A percentile compares a stretch with the other conserved stretches of the same genome.
Evolutionary conservation across 2,888 invertebrate species (phyloP).

Genomic region (Orthosia cruda): DNA sequence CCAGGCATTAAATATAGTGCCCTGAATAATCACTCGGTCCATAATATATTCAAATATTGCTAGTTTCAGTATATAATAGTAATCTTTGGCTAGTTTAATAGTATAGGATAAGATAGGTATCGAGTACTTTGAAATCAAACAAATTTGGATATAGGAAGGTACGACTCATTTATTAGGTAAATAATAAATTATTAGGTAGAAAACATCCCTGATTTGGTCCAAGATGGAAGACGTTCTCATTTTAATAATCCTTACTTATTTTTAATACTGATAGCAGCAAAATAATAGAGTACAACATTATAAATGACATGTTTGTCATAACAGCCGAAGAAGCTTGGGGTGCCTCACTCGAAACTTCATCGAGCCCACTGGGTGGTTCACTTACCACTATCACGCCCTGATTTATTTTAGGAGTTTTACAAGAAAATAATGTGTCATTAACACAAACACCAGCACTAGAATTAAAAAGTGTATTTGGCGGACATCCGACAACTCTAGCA

Average conservation of each 20-base stretch:
- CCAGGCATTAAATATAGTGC: no score
- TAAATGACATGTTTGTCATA: not conserved
- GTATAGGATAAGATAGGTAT: no score
- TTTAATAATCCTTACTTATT: not conserved
- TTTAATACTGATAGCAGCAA: constrained; percentile 9
- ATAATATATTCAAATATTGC: no score
- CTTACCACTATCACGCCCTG: constrained; percentile 1
- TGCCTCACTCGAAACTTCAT: not conserved
- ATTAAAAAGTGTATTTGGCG: constrained; percentile 75
- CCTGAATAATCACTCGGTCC: no score
- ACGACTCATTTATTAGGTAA: constrained; percentile 10
- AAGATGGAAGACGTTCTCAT: not conserved
- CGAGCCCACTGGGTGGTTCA: not conserved
- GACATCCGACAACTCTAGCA: constrained; percentile 81
- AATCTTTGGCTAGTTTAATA: no score
- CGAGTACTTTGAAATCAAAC: not conserved
- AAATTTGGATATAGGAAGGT: not conserved
- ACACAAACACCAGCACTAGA: constrained; percentile 73
- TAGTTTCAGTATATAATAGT: no score
- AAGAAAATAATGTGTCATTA: constrained; percentile 73
- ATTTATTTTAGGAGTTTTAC: constrained; percentile 55
- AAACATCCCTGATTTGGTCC: not conserved
- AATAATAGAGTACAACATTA: constrained; percentile 12
- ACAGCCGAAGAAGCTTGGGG: not conserved
- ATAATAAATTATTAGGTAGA: not conserved